Evolutionary conservation across 2,888 invertebrate species (phyloP).

Genomic region (Phasia obesa): DNA sequence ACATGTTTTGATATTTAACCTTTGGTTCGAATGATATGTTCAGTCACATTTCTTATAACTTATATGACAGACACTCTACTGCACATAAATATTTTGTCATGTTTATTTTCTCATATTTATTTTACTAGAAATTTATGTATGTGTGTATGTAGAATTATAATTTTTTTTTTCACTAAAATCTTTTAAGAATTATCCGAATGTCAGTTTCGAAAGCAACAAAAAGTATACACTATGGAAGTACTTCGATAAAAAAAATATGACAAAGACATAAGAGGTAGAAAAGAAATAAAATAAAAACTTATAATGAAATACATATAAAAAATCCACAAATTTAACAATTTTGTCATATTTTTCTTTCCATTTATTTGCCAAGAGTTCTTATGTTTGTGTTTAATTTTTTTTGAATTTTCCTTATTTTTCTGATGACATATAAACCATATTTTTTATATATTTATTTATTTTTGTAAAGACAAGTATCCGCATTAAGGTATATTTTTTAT

Average conservation of each 20-base stretch:
- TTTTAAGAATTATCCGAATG: slow-evolving; percentile 9
- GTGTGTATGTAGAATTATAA: background rate
- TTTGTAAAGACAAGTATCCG: slow-evolving; percentile 44
- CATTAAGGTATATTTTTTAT: slow-evolving; percentile 39
- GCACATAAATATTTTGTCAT: no score
- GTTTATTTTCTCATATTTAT: no score
- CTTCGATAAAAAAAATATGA: background rate
- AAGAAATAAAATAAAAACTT: background rate
- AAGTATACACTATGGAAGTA: background rate
- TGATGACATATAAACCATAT: slow-evolving; percentile 30
- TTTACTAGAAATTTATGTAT: background rate
- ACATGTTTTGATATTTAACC: no score
- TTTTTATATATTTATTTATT: background rate
- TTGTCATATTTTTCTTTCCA: slow-evolving; percentile 33
- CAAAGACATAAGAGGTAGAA: background rate
- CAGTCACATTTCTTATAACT: no score
- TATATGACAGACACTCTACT: no score
- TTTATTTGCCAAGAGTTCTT: slow-evolving; percentile 6
- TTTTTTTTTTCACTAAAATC: background rate
- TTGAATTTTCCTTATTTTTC: background rate
- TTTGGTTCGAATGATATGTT: no score
- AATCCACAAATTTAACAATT: slow-evolving; percentile 50
- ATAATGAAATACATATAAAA: background rate
- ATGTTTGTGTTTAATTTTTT: slow-evolving; percentile 19
- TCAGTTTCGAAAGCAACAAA: background rate